phyloP scores from a whole-genome alignment of 1,140 invertebrate species.

The Cepaea nemoralis region DNA sequence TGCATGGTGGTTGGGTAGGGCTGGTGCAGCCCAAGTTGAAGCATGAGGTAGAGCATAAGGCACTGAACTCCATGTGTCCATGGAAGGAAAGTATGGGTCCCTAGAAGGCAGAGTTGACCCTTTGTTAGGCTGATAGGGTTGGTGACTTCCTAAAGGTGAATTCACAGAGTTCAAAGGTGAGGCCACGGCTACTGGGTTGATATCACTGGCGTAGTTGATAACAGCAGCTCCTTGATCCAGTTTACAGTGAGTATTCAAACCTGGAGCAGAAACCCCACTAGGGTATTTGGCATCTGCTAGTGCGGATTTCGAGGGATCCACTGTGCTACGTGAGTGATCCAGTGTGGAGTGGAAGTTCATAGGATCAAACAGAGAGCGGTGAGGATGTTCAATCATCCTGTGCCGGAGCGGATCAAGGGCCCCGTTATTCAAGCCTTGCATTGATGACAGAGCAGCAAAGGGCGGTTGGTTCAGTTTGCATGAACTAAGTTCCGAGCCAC shows the following conservation, averaged over 20 bases:
- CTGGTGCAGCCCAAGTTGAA: constrained; percentile 39
- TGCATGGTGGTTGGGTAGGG: constrained; percentile 29
- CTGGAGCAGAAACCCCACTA: background rate
- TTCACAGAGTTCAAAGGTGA: constrained; percentile 27
- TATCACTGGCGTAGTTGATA: background rate
- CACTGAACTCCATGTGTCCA: constrained; percentile 43
- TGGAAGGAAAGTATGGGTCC: constrained; percentile 37
- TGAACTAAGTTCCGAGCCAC: constrained; percentile 37
- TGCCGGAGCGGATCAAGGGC: constrained; percentile 35
- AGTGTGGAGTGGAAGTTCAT: constrained; percentile 19
- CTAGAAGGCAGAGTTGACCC: background rate
- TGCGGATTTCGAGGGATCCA: background rate
- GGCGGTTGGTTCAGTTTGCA: constrained; percentile 40
- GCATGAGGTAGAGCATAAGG: constrained; percentile 39
- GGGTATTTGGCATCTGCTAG: constrained; percentile 1
- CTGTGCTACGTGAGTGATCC: background rate
- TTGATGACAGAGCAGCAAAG: constrained; percentile 15
- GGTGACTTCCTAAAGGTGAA: constrained; percentile 18
- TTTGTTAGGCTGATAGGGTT: constrained; percentile 2
- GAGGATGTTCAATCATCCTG: constrained; percentile 33
- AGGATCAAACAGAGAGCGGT: constrained; percentile 32
- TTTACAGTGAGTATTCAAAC: constrained; percentile 21
- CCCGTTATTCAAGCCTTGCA: constrained; percentile 28
- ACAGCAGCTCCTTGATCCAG: constrained; percentile 21
- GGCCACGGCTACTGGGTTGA: constrained; percentile 7